A percentile compares a stretch with the other conserved stretches of the same genome.
These are phyloP conservation scores for Acanthis flammea DNA, from an alignment of 2,797 vertebrate species.

Conservation along the genomic window DNA sequence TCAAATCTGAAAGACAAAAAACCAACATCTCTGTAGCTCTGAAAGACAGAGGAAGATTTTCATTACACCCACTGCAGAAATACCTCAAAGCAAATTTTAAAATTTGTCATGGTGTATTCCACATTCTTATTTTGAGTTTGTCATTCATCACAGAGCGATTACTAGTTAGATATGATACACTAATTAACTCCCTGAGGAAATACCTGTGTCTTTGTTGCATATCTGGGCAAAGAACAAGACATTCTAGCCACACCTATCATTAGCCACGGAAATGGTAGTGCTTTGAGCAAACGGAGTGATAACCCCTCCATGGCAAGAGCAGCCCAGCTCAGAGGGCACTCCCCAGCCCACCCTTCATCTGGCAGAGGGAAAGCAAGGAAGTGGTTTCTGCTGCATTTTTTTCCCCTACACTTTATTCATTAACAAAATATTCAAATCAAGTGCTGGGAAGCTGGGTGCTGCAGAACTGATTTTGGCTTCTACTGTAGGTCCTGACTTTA, in stretches of 20 bases:
- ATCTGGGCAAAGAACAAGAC: slow-evolving; percentile 57
- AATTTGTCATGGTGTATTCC: slow-evolving; percentile 41
- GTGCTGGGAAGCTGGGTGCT: background rate
- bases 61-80: slow-evolving; percentile 39
- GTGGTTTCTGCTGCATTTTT: background rate
- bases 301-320: background rate
- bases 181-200: slow-evolving; percentile 59
- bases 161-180: slow-evolving; percentile 47
- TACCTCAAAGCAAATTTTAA: slow-evolving; percentile 39
- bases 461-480: background rate
- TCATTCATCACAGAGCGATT: slow-evolving; percentile 47
- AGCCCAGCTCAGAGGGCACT: background rate
- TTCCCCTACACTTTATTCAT: background rate
- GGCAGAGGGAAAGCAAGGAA: background rate
- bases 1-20: background rate
- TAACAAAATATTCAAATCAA: background rate
- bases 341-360: background rate
- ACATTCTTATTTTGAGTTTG: slow-evolving; percentile 50
- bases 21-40: background rate
- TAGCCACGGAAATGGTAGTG: background rate
- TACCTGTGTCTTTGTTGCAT: slow-evolving; percentile 16
- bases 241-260: slow-evolving; percentile 49
- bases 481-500: background rate
- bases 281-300: background rate
- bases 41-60: slow-evolving; percentile 33